phyloP scores from a whole-genome alignment of 2,888 invertebrate genomes.

The Erpobdella octoculata region DNA sequence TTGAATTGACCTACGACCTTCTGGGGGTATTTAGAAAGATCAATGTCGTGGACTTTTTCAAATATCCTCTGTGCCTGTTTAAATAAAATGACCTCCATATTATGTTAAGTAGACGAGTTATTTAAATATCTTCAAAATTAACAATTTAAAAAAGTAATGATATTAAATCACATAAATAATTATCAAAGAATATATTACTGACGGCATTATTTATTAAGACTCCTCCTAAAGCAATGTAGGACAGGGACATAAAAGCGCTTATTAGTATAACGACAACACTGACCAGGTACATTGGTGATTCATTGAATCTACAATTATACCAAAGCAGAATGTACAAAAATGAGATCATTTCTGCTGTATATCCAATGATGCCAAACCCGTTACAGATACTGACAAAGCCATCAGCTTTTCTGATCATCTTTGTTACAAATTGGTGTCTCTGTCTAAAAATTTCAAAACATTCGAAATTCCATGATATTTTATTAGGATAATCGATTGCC shows the following conservation, averaged over 20 bases:
- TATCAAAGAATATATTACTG: not conserved
- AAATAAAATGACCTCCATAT: not conserved
- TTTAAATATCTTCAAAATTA: too few relatives aligned
- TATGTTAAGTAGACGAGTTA: too few relatives aligned
- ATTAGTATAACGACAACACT: not conserved
- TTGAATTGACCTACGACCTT: not conserved
- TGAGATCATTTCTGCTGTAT: not conserved
- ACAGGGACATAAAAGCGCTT: not conserved
- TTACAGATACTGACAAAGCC: conserved; percentile 10
- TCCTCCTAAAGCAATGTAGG: not conserved
- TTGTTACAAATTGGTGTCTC: conserved; percentile 6
- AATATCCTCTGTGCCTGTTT: conserved; percentile 3
- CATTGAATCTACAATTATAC: not conserved
- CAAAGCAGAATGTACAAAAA: not conserved
- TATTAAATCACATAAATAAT: too few relatives aligned
- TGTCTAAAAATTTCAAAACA: not conserved
- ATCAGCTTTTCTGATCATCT: conserved; percentile 10
- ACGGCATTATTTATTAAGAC: conserved; percentile 9
- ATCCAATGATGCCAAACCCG: not conserved
- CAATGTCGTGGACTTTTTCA: conserved; percentile 8
- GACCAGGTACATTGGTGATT: not conserved
- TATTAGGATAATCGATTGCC: too few relatives aligned
- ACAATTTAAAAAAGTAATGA: too few relatives aligned
- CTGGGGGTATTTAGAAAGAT: not conserved
- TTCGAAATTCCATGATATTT: not conserved